phyloP scores from a whole-genome alignment of 1,140 invertebrate genomes.

The Archegozetes longisetosus region DNA sequence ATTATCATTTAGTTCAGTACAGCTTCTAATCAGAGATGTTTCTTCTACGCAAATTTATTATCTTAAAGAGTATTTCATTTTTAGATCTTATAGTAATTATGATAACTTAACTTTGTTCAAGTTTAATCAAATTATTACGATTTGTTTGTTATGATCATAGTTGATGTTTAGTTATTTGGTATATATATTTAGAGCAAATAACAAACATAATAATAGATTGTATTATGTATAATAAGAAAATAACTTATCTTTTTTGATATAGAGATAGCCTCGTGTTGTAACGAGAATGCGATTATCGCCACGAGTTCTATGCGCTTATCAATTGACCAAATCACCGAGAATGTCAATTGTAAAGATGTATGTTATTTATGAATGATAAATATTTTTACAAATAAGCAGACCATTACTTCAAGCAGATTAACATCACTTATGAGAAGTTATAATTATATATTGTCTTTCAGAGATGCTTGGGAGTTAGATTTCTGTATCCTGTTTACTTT shows the following conservation, averaged over 20 bases:
- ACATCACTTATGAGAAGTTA: background rate
- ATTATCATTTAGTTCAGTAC: too few relatives aligned
- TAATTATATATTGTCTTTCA: slow-evolving; percentile 16
- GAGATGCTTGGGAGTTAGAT: slow-evolving; percentile 32
- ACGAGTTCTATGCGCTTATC: slow-evolving; percentile 30
- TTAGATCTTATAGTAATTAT: too few relatives aligned
- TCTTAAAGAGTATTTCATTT: too few relatives aligned
- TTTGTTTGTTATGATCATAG: too few relatives aligned
- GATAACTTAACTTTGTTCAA: too few relatives aligned
- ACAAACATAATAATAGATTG: too few relatives aligned
- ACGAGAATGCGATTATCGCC: slow-evolving; percentile 28
- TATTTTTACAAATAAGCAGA: slow-evolving; percentile 3
- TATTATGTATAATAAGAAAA: too few relatives aligned
- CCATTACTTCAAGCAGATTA: background rate
- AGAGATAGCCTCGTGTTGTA: slow-evolving; percentile 30
- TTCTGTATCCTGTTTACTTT: slow-evolving; percentile 34
- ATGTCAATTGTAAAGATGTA: slow-evolving; percentile 28
- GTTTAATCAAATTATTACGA: too few relatives aligned
- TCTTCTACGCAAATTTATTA: too few relatives aligned
- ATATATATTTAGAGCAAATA: too few relatives aligned
- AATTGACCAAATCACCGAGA: slow-evolving; percentile 27
- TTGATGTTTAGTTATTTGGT: too few relatives aligned
- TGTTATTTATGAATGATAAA: background rate
- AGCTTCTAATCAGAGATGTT: too few relatives aligned
- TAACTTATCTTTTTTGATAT: slow-evolving; percentile 8